Evolutionary conservation across 1,140 invertebrate genomes (phyloP).

Genomic region (Rhyacophila brunnea): DNA sequence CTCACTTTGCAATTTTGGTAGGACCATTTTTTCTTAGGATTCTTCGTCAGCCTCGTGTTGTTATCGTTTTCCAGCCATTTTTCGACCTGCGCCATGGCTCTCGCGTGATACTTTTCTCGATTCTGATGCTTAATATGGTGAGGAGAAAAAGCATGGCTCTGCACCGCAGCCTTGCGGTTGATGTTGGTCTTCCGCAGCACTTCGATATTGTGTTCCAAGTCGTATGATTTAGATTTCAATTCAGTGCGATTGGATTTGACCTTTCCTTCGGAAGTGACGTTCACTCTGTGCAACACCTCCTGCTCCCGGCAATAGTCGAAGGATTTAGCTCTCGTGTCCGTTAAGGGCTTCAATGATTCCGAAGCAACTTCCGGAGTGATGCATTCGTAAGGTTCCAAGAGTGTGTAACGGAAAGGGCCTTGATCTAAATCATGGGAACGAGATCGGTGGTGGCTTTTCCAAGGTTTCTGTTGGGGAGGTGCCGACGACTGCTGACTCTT

Average conservation of each 20-base stretch:
- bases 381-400: slow-evolving; percentile 43
- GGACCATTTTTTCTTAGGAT: slow-evolving; percentile 25
- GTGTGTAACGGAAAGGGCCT: slow-evolving; percentile 45
- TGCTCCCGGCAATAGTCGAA: slow-evolving; percentile 31
- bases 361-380: slow-evolving; percentile 6
- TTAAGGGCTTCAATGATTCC: slow-evolving; percentile 14
- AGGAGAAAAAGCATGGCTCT: slow-evolving; percentile 34
- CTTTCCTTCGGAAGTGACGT: slow-evolving; percentile 25
- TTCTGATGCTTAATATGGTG: slow-evolving; percentile 67
- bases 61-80: slow-evolving; percentile 60
- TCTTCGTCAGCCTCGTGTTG: slow-evolving; percentile 39
- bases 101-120: slow-evolving; percentile 65
- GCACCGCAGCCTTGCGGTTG: slow-evolving; percentile 21
- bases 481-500: slow-evolving; percentile 23
- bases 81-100: slow-evolving; percentile 68
- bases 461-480: slow-evolving; percentile 25
- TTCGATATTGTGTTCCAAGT: slow-evolving; percentile 28
- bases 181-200: slow-evolving; percentile 27
- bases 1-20: slow-evolving; percentile 26
- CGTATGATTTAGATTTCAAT: slow-evolving; percentile 29
- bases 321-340: slow-evolving; percentile 28
- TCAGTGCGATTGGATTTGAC: slow-evolving; percentile 29
- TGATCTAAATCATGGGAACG: slow-evolving; percentile 53
- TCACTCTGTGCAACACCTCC: slow-evolving; percentile 28
- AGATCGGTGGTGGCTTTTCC: slow-evolving; percentile 43